phyloP scores from a whole-genome alignment of 1,140 invertebrate species.

The Lasaia peninsularis region DNA sequence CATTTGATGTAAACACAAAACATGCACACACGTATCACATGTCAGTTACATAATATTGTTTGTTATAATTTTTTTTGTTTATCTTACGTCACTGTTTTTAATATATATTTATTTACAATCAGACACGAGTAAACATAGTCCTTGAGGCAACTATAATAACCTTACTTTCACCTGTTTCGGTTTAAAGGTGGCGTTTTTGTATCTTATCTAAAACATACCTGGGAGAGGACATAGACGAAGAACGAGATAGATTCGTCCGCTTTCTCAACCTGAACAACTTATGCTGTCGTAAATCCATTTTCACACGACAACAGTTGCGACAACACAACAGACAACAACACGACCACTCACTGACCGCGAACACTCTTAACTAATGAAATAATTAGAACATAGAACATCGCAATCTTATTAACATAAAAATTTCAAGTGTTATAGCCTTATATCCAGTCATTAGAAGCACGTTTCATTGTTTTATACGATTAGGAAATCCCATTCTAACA shows the following conservation, averaged over 20 bases:
- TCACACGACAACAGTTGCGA: slow-evolving; percentile 33
- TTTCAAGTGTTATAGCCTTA: slow-evolving; percentile 66
- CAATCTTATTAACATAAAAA: slow-evolving; percentile 74
- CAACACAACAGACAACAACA: slow-evolving; percentile 36
- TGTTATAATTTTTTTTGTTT: too few relatives aligned
- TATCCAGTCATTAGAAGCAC: slow-evolving; percentile 49
- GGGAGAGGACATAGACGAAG: slow-evolving; percentile 58
- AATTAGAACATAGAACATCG: slow-evolving; percentile 63
- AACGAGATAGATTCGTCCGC: slow-evolving; percentile 49
- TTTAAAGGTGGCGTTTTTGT: neutral
- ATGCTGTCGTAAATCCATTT: slow-evolving; percentile 63
- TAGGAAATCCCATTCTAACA: slow-evolving; percentile 45
- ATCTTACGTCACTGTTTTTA: neutral
- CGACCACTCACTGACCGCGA: slow-evolving; percentile 56
- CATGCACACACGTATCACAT: too few relatives aligned
- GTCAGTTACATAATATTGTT: too few relatives aligned
- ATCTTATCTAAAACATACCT: slow-evolving; percentile 39
- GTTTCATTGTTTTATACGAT: slow-evolving; percentile 39
- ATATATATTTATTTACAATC: neutral
- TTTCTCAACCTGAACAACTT: slow-evolving; percentile 50
- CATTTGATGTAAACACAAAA: too few relatives aligned
- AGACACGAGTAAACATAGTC: neutral
- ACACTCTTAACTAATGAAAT: slow-evolving; percentile 57
- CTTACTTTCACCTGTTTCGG: neutral
- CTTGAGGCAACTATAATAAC: neutral